Base-by-base conservation (phyloP, 2,797 vertebrate genomes). In the Menidia menidia region DNA sequence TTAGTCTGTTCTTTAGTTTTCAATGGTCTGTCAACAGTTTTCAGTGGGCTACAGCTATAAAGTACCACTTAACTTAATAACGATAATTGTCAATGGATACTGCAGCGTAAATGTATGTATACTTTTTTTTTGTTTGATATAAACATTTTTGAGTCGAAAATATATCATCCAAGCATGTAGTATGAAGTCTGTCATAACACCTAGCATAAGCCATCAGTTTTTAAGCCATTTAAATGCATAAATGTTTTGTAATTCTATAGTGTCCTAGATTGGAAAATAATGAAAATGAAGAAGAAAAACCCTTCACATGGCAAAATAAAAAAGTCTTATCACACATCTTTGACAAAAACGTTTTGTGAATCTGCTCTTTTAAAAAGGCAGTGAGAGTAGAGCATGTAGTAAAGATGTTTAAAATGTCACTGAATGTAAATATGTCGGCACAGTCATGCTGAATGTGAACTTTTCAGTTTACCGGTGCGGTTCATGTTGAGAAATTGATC, bases 251-350 rank as follows among this genome's bases (percentile, higher is more conserved):
- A 52, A 31, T 52, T 52, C 11, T n/a, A 16, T n/a, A 50, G 8
- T 32, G 4, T 16, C 10, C n/a, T 60, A 6, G 11, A 18, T 52
- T 52, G 3, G 6, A 39, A 39, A 39, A 7, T 6, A 39, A 7
- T 5, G 10, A 39, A 39, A 39, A 39, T 39, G 35, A 39, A 10
- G 7, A 7, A 39, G 35, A 39, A 7, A 39, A 39, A 39, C 3
- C 35, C 5, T 7, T 10, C 7, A 10, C 10, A 7, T 39, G 35
- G 10, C 35, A 39, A 39, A 39, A 39, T 7, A 39, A 10, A 39
- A 39, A 10, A 39, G 35, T 62, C 8, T 44, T 25, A 64, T 54
- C 42, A 55, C 13, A 4, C 32, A 56, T 65, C 52, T 56, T 18
- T 56, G 19, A 45, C 4, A 5, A 32, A 65, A 65, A 1, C 13